Evolutionary conservation across 2,797 vertebrate genomes (phyloP).

Genomic region (Sarcoramphus papa): DNA sequence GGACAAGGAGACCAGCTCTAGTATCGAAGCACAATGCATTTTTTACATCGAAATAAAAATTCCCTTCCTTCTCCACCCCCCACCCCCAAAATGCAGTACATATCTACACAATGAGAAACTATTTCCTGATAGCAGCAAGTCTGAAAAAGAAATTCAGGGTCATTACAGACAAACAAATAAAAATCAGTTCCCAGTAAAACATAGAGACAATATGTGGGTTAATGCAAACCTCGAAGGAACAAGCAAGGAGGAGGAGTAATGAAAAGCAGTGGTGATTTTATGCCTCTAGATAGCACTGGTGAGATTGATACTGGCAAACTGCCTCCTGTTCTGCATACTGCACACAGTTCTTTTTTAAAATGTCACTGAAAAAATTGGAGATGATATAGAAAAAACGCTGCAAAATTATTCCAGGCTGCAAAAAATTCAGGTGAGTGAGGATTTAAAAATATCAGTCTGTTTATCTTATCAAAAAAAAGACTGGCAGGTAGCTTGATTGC

Average conservation of each 20-base stretch:
- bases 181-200: not conserved
- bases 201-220: not conserved
- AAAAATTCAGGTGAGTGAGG: not conserved
- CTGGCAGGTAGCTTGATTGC: not conserved
- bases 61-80: not conserved
- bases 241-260: not conserved
- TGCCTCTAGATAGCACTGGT: not conserved
- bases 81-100: not conserved
- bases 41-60: not conserved
- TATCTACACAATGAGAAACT: not conserved
- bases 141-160: not conserved
- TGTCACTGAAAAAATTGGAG: not conserved
- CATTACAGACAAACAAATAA: not conserved
- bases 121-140: not conserved
- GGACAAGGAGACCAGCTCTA: not conserved
- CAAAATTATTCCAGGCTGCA: not conserved
- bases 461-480: not conserved
- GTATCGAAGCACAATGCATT: not conserved
- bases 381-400: not conserved
- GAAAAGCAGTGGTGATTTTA: not conserved
- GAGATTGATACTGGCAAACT: not conserved
- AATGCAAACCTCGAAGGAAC: not conserved
- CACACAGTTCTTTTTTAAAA: not conserved
- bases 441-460: not conserved
- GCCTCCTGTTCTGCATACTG: not conserved